A percentile compares a stretch with the other conserved stretches of the same genome.
phyloP scores from a whole-genome alignment of 2,113 vertebrate species.

The Antigone vipio region DNA sequence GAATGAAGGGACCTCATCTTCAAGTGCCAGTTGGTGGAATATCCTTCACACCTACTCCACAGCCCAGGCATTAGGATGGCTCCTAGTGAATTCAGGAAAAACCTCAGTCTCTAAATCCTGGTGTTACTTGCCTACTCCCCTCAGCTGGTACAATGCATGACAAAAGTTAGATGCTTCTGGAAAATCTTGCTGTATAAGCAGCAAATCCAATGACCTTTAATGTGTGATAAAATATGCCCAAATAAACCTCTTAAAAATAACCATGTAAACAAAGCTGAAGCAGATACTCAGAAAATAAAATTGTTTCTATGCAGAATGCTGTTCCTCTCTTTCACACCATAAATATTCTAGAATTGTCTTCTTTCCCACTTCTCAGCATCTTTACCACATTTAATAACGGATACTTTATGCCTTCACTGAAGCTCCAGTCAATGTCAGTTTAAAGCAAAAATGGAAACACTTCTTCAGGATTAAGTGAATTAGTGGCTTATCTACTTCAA shows the following conservation, averaged over 20 bases:
- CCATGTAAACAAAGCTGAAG: neutral
- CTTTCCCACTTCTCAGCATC: neutral
- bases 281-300: neutral
- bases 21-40: neutral
- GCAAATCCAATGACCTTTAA: neutral
- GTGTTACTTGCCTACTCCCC: neutral
- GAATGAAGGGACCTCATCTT: neutral
- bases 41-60: neutral
- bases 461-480: neutral
- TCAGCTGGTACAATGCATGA: neutral
- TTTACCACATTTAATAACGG: neutral
- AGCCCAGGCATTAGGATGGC: neutral
- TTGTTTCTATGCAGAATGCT: neutral
- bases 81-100: neutral
- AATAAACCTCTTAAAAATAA: neutral
- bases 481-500: neutral
- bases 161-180: neutral
- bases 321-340: neutral
- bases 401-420: neutral
- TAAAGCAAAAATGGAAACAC: neutral
- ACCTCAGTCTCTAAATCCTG: neutral
- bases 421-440: neutral
- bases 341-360: neutral
- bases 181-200: neutral
- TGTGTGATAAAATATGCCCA: neutral